Conservation (phyloP, 2,113 vertebrate genomes). For the Nothoprocta perdicaria region DNA sequence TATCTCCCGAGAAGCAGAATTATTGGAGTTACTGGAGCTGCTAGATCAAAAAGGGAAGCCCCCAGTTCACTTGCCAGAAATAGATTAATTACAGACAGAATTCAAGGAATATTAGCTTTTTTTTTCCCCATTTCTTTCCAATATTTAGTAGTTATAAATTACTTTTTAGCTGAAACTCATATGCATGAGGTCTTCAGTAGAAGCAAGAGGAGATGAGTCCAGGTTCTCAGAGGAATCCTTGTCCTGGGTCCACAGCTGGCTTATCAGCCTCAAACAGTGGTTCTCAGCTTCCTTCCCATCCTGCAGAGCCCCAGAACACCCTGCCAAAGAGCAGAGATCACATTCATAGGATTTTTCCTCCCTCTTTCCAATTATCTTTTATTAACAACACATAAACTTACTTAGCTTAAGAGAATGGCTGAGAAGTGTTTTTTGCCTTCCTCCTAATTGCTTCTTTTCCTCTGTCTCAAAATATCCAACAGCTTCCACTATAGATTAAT, state of each 20-base stretch:
- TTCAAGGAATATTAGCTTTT: background rate
- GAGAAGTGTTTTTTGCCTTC: background rate
- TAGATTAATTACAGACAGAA: background rate
- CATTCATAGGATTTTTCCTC: background rate
- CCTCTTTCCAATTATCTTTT: background rate
- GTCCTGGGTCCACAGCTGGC: background rate
- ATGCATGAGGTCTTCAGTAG: background rate
- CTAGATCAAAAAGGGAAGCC: background rate
- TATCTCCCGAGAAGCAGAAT: background rate
- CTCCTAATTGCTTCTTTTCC: background rate
- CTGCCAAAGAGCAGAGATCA: background rate
- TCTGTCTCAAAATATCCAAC: background rate
- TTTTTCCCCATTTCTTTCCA: background rate
- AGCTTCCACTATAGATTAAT: background rate
- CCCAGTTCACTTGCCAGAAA: background rate
- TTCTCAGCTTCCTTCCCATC: background rate
- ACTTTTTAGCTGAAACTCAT: background rate
- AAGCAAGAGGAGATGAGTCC: background rate
- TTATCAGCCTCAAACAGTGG: background rate
- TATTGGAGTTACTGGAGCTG: background rate
- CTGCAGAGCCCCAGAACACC: background rate
- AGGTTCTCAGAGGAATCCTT: background rate
- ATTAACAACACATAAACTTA: too few species aligned
- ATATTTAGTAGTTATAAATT: background rate
- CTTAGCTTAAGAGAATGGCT: background rate